Evolutionary conservation across 2,113 vertebrate genomes (phyloP).

Genomic region (Heterocephalus glaber): DNA sequence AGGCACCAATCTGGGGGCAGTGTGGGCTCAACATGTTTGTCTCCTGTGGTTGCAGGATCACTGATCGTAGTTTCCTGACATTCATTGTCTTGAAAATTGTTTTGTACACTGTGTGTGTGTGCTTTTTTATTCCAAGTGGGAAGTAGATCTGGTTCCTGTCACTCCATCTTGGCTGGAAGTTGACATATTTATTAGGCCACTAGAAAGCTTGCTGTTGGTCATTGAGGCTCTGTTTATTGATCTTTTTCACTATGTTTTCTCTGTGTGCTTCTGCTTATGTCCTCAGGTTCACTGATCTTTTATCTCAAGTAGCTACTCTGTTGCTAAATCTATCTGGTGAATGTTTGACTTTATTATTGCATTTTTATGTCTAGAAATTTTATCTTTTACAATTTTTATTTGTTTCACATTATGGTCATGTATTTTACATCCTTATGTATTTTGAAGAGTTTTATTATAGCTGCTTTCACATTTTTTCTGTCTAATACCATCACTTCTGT

Average conservation of each 20-base stretch:
- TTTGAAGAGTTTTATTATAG: not conserved
- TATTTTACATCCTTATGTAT: not conserved
- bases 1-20: not conserved
- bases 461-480: not conserved
- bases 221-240: not conserved
- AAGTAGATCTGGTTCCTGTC: not conserved
- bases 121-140: not conserved
- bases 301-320: not conserved
- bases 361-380: not conserved
- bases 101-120: not conserved
- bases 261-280: not conserved
- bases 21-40: not conserved
- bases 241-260: not conserved
- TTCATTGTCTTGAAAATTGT: not conserved
- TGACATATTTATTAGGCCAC: not conserved
- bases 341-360: not conserved
- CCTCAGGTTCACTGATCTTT: not conserved
- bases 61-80: constrained; percentile 15
- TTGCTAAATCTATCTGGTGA: not conserved
- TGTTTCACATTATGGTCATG: not conserved
- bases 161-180: not conserved
- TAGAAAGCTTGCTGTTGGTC: not conserved
- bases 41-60: not conserved
- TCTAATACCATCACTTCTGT: not conserved
- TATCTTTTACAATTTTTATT: not conserved